Evolutionary conservation across 2,113 vertebrate genomes (phyloP), one percentile per base, ranked within the genome.

Genomic region (Coptodon bakossiorum): DNA sequence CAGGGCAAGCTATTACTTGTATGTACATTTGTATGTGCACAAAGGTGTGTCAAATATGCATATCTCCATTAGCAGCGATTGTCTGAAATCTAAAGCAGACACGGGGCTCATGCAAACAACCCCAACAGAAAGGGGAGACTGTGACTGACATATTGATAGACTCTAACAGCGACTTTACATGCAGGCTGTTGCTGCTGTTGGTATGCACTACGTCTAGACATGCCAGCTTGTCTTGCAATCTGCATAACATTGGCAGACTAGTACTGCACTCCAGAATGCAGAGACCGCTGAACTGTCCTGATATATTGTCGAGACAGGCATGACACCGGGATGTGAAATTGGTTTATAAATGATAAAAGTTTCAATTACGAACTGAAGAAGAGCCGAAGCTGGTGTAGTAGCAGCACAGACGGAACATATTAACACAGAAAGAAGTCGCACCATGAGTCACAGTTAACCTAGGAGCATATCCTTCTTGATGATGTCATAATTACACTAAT

Each of bases 141-240:
- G 29, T 57, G 88, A 79, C 82, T 86, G 88, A 88, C 86, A 90
- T 85, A 85, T 88, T 88, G 88, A 93, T 80, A 84, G 81, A 80
- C 50, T 80, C 86, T 8, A 86, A 87, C 45, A 87, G 50, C 19
- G 82, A 81, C 63, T 91, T 80, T 48, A 86, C 83, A 93, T 79
- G 86, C 87, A 88, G 86, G 54, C 24, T 12, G 11, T 19, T 29
- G 88, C 78, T 59, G 88, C 78, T 59, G 84, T 86, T n/a, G 76
- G 81, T 73, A 45, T 90, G 86, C 68, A 14, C 54, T 6, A 9
- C 24, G 91, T 92, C 91, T 83, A 86, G 85, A 93, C 88, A 29
- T 45, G 85, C 16, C 34, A 52, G 56, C 87, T 88, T 86, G 80
- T 91, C 79, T 87, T 82, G 83, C 68, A 86, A 84, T 78, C 63